Percentiles rank a stretch among this genome's conserved stretches.
phyloP scores from a whole-genome alignment of 1,140 invertebrate genomes.

The Penaeus japonicus region DNA sequence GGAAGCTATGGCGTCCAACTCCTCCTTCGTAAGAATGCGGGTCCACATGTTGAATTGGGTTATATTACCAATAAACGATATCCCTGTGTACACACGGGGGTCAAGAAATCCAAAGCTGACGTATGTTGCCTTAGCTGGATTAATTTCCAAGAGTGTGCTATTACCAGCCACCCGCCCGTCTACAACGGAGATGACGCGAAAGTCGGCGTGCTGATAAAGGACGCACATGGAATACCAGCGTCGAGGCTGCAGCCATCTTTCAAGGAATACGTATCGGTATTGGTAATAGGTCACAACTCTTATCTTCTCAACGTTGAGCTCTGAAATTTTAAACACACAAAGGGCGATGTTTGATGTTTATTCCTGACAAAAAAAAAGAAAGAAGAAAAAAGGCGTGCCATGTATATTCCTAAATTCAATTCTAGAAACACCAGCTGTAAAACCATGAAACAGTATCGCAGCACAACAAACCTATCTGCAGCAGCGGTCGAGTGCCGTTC shows the following conservation, averaged over 20 bases:
- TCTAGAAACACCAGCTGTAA: no score
- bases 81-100: conserved; percentile 22
- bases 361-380: no score
- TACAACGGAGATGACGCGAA: neutral
- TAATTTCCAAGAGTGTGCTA: neutral
- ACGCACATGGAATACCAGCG: conserved; percentile 53
- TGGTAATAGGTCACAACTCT: conserved; percentile 25
- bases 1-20: conserved; percentile 11
- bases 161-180: conserved; percentile 9
- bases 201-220: neutral
- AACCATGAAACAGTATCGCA: no score
- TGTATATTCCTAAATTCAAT: no score
- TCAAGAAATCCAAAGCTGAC: conserved; percentile 46
- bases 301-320: conserved; percentile 36
- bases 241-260: conserved; percentile 33
- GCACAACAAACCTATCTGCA: neutral
- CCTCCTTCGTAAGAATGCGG: conserved; percentile 17
- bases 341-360: no score
- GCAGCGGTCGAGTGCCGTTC: neutral
- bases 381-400: no score
- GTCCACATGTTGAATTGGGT: conserved; percentile 55
- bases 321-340: conserved; percentile 16
- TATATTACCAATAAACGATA: conserved; percentile 49
- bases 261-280: conserved; percentile 33
- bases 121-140: neutral